A percentile compares a stretch with the other conserved stretches of the same genome.
Evolutionary conservation across 2,888 invertebrate genomes (phyloP).

Genomic region (Sclerodermus sp.): DNA sequence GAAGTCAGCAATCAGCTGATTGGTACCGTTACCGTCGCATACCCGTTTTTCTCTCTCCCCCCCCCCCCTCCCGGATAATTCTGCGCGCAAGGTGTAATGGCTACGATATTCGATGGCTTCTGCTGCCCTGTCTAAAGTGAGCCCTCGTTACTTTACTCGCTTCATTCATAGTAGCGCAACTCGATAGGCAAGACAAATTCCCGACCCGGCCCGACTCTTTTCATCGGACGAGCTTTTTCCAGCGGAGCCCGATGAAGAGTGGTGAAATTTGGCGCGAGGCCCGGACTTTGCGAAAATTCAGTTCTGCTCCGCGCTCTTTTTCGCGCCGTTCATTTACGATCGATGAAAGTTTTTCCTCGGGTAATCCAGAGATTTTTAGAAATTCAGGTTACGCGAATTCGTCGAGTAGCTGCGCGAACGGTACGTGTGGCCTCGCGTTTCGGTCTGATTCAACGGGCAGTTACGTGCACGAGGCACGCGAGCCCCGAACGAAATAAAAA

Average conservation of each 20-base stretch:
- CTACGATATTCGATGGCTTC: not conserved
- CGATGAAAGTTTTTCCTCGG: not conserved
- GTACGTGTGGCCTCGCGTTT: slow-evolving; percentile 33
- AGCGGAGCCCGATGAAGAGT: too few relatives aligned
- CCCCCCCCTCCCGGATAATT: too few relatives aligned
- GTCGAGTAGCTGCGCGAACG: slow-evolving; percentile 21
- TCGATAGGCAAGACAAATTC: too few relatives aligned
- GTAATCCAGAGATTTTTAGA: slow-evolving; percentile 24
- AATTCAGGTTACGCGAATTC: slow-evolving; percentile 48
- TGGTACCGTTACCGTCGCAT: slow-evolving; percentile 5
- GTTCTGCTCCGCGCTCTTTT: too few relatives aligned
- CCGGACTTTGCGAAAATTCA: too few relatives aligned
- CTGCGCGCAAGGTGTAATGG: not conserved
- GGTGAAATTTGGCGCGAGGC: too few relatives aligned
- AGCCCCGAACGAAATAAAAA: slow-evolving; percentile 21
- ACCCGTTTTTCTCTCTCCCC: not conserved
- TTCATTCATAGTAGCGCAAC: too few relatives aligned
- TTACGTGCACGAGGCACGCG: slow-evolving; percentile 27
- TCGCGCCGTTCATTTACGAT: not conserved
- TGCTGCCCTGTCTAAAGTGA: too few relatives aligned
- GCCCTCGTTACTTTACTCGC: too few relatives aligned
- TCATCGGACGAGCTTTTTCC: too few relatives aligned
- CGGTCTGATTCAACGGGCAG: slow-evolving; percentile 48
- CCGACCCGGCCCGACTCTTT: too few relatives aligned
- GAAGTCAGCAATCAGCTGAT: slow-evolving; percentile 17